A percentile compares a stretch with the other conserved stretches of the same genome.
Evolutionary conservation across 2,888 invertebrate species (phyloP).

Genomic region (Drosophila siamana): DNA sequence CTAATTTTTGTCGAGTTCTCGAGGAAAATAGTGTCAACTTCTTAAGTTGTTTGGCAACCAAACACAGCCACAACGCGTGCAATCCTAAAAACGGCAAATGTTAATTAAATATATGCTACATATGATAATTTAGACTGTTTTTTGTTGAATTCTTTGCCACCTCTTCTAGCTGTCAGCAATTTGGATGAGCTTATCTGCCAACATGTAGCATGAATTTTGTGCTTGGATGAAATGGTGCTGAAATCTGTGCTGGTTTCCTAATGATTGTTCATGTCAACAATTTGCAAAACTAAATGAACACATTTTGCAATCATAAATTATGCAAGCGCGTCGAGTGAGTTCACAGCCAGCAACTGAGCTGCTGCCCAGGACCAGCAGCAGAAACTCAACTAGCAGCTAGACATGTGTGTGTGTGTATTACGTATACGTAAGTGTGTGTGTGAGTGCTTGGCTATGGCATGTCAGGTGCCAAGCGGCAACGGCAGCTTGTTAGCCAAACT

Average conservation of each 20-base stretch:
- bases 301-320: constrained; percentile 78
- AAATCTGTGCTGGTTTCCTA: constrained; percentile 70
- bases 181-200: constrained; percentile 22
- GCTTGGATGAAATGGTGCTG: constrained; percentile 62
- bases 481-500: constrained; percentile 75
- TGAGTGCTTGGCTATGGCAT: neutral
- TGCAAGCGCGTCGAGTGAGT: constrained; percentile 64
- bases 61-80: constrained; percentile 40
- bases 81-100: constrained; percentile 4
- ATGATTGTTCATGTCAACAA: constrained; percentile 81
- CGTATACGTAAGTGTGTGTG: constrained; percentile 2
- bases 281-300: constrained; percentile 82
- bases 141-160: neutral
- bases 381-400: neutral
- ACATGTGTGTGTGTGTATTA: constrained; percentile 7
- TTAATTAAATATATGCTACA: constrained; percentile 22
- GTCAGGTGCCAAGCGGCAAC: constrained; percentile 59
- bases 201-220: constrained; percentile 27
- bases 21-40: constrained; percentile 73
- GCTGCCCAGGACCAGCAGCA: constrained; percentile 27
- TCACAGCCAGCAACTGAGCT: constrained; percentile 31
- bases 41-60: constrained; percentile 76
- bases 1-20: constrained; percentile 69
- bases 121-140: neutral
- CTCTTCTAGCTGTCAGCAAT: constrained; percentile 26